Base-by-base conservation (phyloP, 1,140 invertebrate genomes). In the Trissolcus basalis region DNA sequence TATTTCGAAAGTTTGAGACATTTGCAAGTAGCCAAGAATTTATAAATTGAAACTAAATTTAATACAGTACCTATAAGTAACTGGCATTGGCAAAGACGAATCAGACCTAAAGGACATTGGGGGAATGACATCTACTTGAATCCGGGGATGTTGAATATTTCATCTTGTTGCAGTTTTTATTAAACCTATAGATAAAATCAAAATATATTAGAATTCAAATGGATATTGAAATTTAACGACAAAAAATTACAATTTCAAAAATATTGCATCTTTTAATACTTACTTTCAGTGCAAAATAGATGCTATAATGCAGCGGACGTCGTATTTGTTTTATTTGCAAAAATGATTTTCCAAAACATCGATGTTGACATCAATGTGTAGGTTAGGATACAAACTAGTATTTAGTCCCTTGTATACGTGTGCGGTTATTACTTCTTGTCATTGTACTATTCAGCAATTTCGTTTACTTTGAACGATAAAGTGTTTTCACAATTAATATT, bases 121-220 rank as follows among this genome's bases (percentile, higher is more conserved):
- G n/a, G 10, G 88, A 89, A 67, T 84, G 80, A 77, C 87, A 89
- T 14, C 88, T 83, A 76, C 88, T 89, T 27, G 81, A 67, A 10
- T 81, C 58, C 12, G 92, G 92, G 19, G 92, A 93, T 43, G 92
- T 92, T 0, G 91, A 89, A 80, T 92, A 91, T 82, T 92, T 93
- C 91, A 93, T 92, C 82, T 84, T 90, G 16, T 13, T 10, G 36
- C n/a, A 27, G 27, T 32, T 27, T 27, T 27, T 6, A n/a, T n/a
- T n/a, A 27, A 27, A 6, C 19, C 19, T 27, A 27, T 27, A 27
- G 1, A 6, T 27, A 27, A 27, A 27, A 27, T 6, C 19, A 27
- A 27, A 27, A 27, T 3, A 27, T 27, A 27, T 27, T 3, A 27
- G 6, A 27, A 27, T 3, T 27, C 19, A 1, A 27, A 27, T 3